Evolutionary conservation across 2,888 invertebrate genomes (phyloP).

Genomic region (Chrysodeixis includens): DNA sequence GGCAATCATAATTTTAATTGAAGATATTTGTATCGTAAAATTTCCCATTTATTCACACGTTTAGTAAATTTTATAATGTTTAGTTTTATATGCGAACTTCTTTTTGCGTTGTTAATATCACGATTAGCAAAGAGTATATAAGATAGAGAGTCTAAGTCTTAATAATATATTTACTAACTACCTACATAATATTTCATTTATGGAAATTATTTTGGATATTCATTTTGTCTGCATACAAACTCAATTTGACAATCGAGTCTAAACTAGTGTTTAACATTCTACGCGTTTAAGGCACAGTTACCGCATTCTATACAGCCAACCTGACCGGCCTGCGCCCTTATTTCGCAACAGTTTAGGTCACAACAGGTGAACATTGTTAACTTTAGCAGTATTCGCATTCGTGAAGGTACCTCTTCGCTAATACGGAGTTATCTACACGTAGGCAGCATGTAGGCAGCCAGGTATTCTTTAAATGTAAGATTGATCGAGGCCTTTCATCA

Average conservation of each 20-base stretch:
- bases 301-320: constrained; percentile 49
- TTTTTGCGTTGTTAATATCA: no score
- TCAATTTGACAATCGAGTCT: constrained; percentile 18
- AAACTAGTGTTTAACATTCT: constrained; percentile 34
- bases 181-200: no score
- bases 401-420: constrained; percentile 44
- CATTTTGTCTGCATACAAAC: background rate
- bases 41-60: no score
- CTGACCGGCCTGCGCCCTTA: constrained; percentile 34
- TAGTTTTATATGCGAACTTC: no score
- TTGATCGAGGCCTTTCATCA: constrained; percentile 38
- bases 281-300: constrained; percentile 28
- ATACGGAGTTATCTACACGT: constrained; percentile 41
- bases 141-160: no score
- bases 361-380: constrained; percentile 61
- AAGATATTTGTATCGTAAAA: background rate
- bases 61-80: no score
- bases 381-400: constrained; percentile 55
- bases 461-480: constrained; percentile 36
- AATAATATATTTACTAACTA: no score
- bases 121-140: no score
- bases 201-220: no score
- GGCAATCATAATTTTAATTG: constrained; percentile 13
- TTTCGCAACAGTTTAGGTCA: constrained; percentile 61
- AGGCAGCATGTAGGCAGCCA: constrained; percentile 48